Evolutionary conservation across 2,797 vertebrate genomes (phyloP).

Genomic region (Peromyscus nudipes): DNA sequence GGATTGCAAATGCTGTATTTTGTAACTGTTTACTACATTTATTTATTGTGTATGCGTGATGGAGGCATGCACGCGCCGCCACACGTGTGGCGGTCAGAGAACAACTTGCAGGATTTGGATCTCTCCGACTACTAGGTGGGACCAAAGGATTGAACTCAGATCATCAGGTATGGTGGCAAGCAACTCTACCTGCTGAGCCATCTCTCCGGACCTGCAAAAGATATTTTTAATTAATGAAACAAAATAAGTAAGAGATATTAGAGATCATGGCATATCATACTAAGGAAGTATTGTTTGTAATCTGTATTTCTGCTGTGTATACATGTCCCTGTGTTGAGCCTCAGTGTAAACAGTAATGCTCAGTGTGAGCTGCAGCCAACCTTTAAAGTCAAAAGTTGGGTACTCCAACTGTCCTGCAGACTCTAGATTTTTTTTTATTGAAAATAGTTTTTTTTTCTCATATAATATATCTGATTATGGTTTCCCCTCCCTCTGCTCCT

Average conservation of each 20-base stretch:
- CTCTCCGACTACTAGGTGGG: not conserved
- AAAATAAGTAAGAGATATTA: conserved; percentile 11
- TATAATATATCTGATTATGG: not conserved
- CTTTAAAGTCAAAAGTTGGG: not conserved
- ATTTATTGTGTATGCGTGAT: not conserved
- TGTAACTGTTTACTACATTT: not conserved
- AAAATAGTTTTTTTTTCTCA: not conserved
- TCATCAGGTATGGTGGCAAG: not conserved
- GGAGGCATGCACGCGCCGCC: not conserved
- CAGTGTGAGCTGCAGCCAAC: not conserved
- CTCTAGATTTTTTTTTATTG: not conserved
- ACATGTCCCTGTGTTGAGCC: too few relatives aligned
- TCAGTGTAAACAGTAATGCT: not conserved
- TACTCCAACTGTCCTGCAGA: not conserved
- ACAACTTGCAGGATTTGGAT: not conserved
- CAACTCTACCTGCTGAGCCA: not conserved
- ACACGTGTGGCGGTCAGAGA: not conserved
- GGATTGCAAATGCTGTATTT: not conserved
- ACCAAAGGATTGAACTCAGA: not conserved
- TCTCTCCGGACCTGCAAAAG: not conserved
- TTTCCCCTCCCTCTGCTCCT: not conserved
- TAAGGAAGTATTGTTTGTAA: not conserved
- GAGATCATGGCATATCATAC: not conserved
- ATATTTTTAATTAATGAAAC: conserved; percentile 16
- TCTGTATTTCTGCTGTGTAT: not conserved